phyloP scores from a whole-genome alignment of 2,888 invertebrate genomes.

The Ophioninae sp. region DNA sequence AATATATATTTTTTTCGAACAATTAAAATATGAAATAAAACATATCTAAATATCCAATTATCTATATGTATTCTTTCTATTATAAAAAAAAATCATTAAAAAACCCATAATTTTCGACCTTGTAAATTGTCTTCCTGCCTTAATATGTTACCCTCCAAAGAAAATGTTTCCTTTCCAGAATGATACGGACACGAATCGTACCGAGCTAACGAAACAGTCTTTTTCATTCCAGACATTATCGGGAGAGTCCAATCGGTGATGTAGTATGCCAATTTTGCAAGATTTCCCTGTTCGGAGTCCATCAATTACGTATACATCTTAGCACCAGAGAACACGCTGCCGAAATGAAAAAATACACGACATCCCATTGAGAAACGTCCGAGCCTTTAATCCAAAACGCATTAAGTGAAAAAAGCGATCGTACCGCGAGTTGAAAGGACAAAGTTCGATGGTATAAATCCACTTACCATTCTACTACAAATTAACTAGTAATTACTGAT shows the following conservation, averaged over 20 bases:
- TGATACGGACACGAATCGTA: background rate
- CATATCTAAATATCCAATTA: too few species aligned
- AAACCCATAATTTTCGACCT: too few species aligned
- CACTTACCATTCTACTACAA: too few species aligned
- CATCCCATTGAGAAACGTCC: background rate
- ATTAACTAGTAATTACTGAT: background rate
- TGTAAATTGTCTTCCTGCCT: too few species aligned
- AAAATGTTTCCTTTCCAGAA: too few species aligned
- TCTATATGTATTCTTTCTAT: too few species aligned
- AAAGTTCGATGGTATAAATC: too few species aligned
- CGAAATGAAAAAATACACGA: conserved; percentile 78
- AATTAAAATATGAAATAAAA: too few species aligned
- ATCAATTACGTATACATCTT: conserved; percentile 82
- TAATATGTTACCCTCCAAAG: too few species aligned
- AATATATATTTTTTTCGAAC: too few species aligned
- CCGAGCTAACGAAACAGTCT: background rate
- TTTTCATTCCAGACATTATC: conserved; percentile 52
- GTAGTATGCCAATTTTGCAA: conserved; percentile 82
- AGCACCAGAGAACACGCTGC: conserved; percentile 81
- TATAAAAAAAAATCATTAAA: too few species aligned
- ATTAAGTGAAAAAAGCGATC: background rate
- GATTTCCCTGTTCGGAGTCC: conserved; percentile 79
- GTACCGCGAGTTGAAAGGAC: background rate
- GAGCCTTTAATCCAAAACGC: too few species aligned
- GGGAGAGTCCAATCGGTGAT: conserved; percentile 65